Conservation (phyloP, 2,797 vertebrate species). For the Urosaurus nigricauda region DNA sequence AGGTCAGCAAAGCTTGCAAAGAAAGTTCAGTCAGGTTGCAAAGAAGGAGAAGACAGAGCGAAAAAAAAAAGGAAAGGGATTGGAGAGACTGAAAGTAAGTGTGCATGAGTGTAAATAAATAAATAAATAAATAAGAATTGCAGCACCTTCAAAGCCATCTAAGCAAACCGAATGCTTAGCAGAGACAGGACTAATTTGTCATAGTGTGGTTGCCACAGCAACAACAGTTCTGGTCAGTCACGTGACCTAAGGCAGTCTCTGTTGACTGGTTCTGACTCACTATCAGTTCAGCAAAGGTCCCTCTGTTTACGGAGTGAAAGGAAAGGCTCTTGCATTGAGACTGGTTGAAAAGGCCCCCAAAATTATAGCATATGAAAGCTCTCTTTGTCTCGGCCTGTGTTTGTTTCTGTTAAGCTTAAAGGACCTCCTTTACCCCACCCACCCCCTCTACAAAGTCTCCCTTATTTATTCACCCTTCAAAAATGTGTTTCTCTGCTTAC, state of each 20-base stretch:
- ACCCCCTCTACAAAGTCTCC: conserved; percentile 40
- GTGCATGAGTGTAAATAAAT: not conserved
- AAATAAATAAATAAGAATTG: conserved; percentile 25
- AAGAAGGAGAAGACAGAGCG: conserved; percentile 8
- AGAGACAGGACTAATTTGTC: conserved; percentile 86
- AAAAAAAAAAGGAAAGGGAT: conserved; percentile 31
- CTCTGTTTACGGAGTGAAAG: conserved; percentile 75
- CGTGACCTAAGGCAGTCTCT: conserved; percentile 81
- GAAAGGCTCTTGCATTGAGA: conserved; percentile 74
- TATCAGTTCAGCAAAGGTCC: conserved; percentile 80
- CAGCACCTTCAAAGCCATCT: conserved; percentile 77
- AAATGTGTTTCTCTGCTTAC: conserved; percentile 67
- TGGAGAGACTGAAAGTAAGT: not conserved
- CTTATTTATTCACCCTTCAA: conserved; percentile 65
- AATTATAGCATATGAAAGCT: conserved; percentile 76
- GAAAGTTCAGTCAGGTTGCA: conserved; percentile 67
- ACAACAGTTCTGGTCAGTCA: conserved; percentile 82
- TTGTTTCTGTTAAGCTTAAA: conserved; percentile 76
- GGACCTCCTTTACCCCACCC: conserved; percentile 18
- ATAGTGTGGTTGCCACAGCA: conserved; percentile 85
- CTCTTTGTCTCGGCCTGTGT: conserved; percentile 71
- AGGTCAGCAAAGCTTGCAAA: conserved; percentile 62
- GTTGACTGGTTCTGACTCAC: conserved; percentile 80
- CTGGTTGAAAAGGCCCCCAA: conserved; percentile 75
- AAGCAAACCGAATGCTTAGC: conserved; percentile 83